Base-by-base conservation (phyloP, 2,888 invertebrate genomes). In the Nebria brevicollis region DNA sequence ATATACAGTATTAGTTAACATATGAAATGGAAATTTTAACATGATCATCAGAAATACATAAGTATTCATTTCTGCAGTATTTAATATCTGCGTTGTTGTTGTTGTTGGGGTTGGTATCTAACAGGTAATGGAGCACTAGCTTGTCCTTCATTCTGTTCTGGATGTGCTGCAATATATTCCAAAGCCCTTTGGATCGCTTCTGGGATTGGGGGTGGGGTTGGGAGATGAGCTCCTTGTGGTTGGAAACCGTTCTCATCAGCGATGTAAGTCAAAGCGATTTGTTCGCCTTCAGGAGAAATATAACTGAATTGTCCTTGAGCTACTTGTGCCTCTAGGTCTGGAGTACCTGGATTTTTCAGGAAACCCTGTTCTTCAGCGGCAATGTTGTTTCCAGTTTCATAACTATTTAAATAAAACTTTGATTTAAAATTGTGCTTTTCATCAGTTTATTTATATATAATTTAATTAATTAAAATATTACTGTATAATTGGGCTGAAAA, bases 121-220 rank as follows among this genome's bases (percentile, higher is more conserved):
- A 75, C 79, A n/a, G 82, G 83, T 15, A 81, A 66, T 13, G 83
- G 80, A 13, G 82, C 80, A 66, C 83, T 83, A 77, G 82, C 84
- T 81, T 86, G 88, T 88, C 84, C 88, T n/a, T 73, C 75, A n/a
- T 85, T 84, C 75, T 87, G 85, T 82, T 89, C 87, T 3, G 90
- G 90, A 66, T 89, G 89, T 2, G 92, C 91, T 2, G 92, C 91
- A 85, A 93, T 90, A 88, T 92, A 93, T 25, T 93, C 94, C 84
- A 94, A 88, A 73, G 94, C 92, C 83, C 91, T 92, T 85, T 93
- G 93, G 84, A 95, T 95, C 84, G 93, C 95, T 77, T 92, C 90
- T 8, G 95, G 95, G 84, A 95, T 94, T 25, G 95, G 95, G 20
- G 95, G 95, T 4, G 95, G 94, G 13, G 95, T 95, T 11, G 95